Conservation (phyloP, 2,113 vertebrate species). For the Bucco capensis region DNA sequence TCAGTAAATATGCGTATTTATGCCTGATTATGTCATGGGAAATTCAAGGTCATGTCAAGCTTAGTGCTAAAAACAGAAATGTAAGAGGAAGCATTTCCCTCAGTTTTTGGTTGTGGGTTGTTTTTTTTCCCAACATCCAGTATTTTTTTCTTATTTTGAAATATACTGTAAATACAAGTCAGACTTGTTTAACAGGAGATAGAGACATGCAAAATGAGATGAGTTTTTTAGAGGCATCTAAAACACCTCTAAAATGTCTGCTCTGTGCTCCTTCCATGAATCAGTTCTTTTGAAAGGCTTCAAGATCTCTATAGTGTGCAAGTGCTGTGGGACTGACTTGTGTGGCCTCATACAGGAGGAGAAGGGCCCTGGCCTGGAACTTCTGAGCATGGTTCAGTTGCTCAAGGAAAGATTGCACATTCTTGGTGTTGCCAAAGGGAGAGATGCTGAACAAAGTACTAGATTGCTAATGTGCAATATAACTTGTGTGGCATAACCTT, state of each 20-base stretch:
- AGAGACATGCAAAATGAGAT: too few species aligned
- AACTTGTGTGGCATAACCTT: background rate
- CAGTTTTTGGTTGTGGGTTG: background rate
- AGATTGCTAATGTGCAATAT: background rate
- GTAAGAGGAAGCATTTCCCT: slow-evolving; percentile 5
- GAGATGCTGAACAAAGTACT: background rate
- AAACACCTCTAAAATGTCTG: background rate
- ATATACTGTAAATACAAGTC: background rate
- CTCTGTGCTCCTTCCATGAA: background rate
- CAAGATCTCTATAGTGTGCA: rapidly evolving
- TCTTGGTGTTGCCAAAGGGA: background rate
- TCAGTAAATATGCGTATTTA: background rate
- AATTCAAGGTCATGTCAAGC: slow-evolving; percentile 30
- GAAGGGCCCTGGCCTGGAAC: background rate
- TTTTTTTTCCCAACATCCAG: background rate
- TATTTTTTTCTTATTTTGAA: background rate
- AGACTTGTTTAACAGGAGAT: too few species aligned
- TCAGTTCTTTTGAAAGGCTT: background rate
- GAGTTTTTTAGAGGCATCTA: too few species aligned
- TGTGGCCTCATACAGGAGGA: background rate
- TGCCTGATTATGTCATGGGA: slow-evolving; percentile 28
- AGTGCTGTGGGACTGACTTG: background rate
- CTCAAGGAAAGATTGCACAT: background rate
- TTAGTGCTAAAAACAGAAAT: slow-evolving; percentile 14
- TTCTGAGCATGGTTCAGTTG: background rate